These are phyloP conservation scores for Cerastoderma edule DNA, from an alignment of 2,888 invertebrate genomes.

Conservation along the genomic window DNA sequence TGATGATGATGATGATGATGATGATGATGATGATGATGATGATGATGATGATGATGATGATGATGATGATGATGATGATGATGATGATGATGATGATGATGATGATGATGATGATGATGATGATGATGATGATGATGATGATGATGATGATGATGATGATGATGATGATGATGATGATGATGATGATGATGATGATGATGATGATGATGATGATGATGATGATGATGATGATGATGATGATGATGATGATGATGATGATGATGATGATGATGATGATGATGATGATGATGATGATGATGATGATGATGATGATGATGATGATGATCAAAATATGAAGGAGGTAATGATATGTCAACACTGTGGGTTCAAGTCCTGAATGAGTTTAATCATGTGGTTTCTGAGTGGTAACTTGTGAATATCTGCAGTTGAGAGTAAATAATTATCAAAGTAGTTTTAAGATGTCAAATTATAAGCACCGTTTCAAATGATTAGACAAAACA, in stretches of 20 bases:
- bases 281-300: slow-evolving; percentile 17
- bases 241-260: background rate
- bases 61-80: slow-evolving; percentile 13
- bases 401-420: no score
- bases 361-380: no score
- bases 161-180: slow-evolving; percentile 5
- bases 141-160: slow-evolving; percentile 5
- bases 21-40: slow-evolving; percentile 16
- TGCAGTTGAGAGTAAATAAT: no score
- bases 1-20: slow-evolving; percentile 13
- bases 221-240: slow-evolving; percentile 6
- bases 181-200: slow-evolving; percentile 3
- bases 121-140: background rate
- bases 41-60: slow-evolving; percentile 19
- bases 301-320: slow-evolving; percentile 18
- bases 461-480: no score
- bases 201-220: slow-evolving; percentile 4
- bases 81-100: slow-evolving; percentile 14
- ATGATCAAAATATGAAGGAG: background rate
- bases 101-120: slow-evolving; percentile 1
- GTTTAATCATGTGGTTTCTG: no score
- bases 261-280: slow-evolving; percentile 15
- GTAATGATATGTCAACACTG: no score
- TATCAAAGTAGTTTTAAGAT: no score
- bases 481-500: no score